A percentile compares a stretch with the other conserved stretches of the same genome.
Evolutionary conservation across 2,113 vertebrate genomes (phyloP).

Genomic region (Mobula birostris): DNA sequence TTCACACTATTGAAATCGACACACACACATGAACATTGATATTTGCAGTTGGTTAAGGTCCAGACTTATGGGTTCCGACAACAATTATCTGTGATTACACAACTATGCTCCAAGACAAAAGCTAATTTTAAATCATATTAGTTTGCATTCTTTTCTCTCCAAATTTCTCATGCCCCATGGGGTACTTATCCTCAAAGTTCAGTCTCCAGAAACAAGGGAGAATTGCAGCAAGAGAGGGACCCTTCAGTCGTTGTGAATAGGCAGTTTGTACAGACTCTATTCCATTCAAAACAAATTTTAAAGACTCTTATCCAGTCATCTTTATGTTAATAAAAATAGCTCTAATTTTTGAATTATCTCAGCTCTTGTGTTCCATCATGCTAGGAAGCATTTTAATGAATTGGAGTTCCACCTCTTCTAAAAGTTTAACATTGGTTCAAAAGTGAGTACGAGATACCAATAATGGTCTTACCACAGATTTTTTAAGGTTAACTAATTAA

Average conservation of each 20-base stretch:
- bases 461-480: not conserved
- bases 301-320: not conserved
- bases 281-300: not conserved
- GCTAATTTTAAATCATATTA: not conserved
- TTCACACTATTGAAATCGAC: not conserved
- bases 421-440: not conserved
- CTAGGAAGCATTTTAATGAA: not conserved
- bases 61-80: not conserved
- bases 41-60: not conserved
- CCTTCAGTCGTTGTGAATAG: not conserved
- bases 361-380: not conserved
- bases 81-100: constrained; percentile 3
- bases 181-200: too few species aligned
- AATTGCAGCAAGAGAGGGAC: not conserved
- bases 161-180: not conserved
- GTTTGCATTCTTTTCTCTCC: not conserved
- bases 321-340: not conserved
- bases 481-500: not conserved
- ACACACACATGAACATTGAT: not conserved
- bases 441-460: not conserved
- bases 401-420: not conserved
- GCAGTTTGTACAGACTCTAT: not conserved
- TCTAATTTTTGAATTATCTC: not conserved
- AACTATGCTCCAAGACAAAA: not conserved
- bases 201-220: not conserved